Conservation (phyloP, 2,888 invertebrate species). For the Tridacna crocea region DNA sequence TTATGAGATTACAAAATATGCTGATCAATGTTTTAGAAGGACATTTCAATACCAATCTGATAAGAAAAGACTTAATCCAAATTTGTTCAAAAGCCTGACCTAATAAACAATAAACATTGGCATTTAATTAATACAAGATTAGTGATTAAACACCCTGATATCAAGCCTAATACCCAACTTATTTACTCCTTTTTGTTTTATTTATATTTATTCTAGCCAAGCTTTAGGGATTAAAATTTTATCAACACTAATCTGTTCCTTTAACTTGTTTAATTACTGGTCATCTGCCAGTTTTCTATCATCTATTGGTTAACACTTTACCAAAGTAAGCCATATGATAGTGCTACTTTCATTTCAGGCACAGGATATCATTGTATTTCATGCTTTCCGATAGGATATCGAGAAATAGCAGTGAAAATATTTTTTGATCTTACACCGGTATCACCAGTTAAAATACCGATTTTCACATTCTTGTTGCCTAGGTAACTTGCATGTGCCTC, state of each 20-base stretch:
- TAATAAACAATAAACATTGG: background rate
- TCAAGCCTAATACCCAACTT: slow-evolving; percentile 37
- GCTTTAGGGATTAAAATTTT: slow-evolving; percentile 30
- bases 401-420: too few species aligned
- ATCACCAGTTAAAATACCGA: too few species aligned
- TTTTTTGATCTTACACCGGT: too few species aligned
- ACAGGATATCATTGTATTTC: too few species aligned
- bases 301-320: too few species aligned
- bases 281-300: slow-evolving; percentile 39
- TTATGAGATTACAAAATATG: slow-evolving; percentile 11
- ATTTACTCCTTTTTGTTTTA: slow-evolving; percentile 52
- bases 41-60: slow-evolving; percentile 19
- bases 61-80: slow-evolving; percentile 19
- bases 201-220: slow-evolving; percentile 56
- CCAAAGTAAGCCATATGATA: too few species aligned
- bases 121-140: slow-evolving; percentile 38
- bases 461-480: too few species aligned
- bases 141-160: slow-evolving; percentile 43
- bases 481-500: too few species aligned
- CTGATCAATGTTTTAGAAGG: slow-evolving; percentile 15
- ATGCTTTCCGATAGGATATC: too few species aligned
- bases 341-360: too few species aligned
- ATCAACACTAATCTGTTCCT: slow-evolving; percentile 41
- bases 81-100: background rate
- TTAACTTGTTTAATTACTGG: slow-evolving; percentile 37